phyloP scores from a whole-genome alignment of 2,113 vertebrate genomes.

The Mionectes macconnelli region DNA sequence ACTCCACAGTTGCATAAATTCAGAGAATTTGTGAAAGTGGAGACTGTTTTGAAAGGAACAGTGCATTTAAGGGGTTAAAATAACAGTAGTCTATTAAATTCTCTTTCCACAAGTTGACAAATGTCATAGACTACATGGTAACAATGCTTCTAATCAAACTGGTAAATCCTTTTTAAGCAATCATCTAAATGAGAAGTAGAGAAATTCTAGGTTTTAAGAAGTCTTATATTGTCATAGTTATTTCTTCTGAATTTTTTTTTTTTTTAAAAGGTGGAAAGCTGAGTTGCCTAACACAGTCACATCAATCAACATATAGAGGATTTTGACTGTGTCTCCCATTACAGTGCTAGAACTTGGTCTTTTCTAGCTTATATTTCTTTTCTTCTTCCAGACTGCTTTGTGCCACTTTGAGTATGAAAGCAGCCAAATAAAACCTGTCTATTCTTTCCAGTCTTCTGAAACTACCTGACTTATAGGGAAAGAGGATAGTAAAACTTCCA shows the following conservation, averaged over 20 bases:
- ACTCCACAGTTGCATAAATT: neutral
- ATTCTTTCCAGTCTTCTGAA: neutral
- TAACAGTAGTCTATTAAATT: slow-evolving; percentile 5
- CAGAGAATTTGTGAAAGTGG: neutral
- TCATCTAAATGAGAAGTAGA: neutral
- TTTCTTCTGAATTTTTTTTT: neutral
- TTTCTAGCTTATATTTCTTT: neutral
- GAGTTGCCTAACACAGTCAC: neutral
- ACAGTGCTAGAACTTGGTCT: neutral
- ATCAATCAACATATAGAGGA: neutral
- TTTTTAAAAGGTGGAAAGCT: neutral
- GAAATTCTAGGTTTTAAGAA: neutral
- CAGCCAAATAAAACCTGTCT: neutral
- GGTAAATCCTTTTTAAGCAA: neutral
- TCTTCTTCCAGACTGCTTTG: neutral
- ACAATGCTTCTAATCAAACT: slow-evolving; percentile 32
- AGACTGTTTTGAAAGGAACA: neutral
- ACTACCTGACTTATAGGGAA: neutral
- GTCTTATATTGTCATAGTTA: neutral
- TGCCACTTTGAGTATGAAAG: neutral
- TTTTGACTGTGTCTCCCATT: neutral
- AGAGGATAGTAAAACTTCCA: neutral
- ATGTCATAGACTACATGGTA: neutral
- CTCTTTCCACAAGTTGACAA: slow-evolving; percentile 5
- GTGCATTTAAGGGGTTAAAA: slow-evolving; percentile 7